These are phyloP conservation scores for Aphrophora alni DNA, from an alignment of 2,888 invertebrate species.

Conservation along the genomic window DNA sequence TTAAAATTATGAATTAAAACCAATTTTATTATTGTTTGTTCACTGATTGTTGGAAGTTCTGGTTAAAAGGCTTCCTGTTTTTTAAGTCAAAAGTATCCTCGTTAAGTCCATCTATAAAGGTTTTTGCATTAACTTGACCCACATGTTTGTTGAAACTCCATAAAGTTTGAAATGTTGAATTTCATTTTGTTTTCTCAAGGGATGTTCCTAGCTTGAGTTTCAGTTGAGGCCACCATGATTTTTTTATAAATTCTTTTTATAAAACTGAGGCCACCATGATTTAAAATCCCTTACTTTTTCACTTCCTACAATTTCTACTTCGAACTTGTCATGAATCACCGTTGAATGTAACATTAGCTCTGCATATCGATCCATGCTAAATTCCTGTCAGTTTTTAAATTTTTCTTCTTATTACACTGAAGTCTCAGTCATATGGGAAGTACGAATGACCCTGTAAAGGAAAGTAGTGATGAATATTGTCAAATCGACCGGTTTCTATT, in stretches of 20 bases:
- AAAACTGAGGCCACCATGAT: slow-evolving; percentile 14
- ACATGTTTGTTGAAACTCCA: slow-evolving; percentile 21
- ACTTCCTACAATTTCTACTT: slow-evolving; percentile 5
- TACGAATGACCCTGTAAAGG: no score
- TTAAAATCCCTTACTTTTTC: slow-evolving; percentile 22
- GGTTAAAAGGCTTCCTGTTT: neutral
- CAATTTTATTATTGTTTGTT: no score
- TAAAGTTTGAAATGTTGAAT: neutral
- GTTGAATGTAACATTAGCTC: slow-evolving; percentile 19
- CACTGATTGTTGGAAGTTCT: neutral
- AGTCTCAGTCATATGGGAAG: slow-evolving; percentile 23
- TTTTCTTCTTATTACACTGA: slow-evolving; percentile 27
- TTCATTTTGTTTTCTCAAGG: neutral
- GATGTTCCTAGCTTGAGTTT: slow-evolving; percentile 15
- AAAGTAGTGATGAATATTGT: slow-evolving; percentile 26
- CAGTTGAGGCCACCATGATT: slow-evolving; percentile 21
- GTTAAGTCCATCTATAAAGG: slow-evolving; percentile 17
- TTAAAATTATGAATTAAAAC: no score
- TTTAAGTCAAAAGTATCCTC: slow-evolving; percentile 21
- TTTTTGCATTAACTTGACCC: slow-evolving; percentile 12
- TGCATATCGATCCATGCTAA: slow-evolving; percentile 6
- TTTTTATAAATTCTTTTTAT: slow-evolving; percentile 23
- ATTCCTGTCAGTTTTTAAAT: slow-evolving; percentile 20
- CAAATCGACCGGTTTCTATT: neutral
- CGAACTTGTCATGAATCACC: slow-evolving; percentile 11